Evolutionary conservation across 2,797 vertebrate genomes (phyloP), one percentile per base, ranked within the genome.

Genomic region (Oceanodroma leucorhoa): DNA sequence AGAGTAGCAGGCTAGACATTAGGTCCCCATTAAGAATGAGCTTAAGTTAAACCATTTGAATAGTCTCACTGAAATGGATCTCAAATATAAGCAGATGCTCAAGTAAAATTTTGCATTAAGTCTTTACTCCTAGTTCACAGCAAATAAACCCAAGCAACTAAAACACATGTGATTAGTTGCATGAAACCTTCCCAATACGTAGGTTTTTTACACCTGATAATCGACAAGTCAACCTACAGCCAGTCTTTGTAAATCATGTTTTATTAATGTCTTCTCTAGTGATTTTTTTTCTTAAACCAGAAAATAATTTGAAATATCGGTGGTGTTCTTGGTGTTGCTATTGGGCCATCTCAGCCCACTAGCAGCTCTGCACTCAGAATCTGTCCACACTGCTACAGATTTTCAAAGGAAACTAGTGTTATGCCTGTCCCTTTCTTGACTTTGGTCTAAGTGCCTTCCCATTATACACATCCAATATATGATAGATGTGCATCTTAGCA

Each of bases 21-120:
- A 90, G 66, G 50, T 45, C 32, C 46, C 48, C 45, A 45, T 76
- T 72, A 93, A 58, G 50, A 94, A 70, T 19, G 22, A 41, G n/a
- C 26, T 82, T 84, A 89, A 80, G n/a, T 81, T 73, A 93, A 90
- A 87, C 45, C n/a, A 73, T 76, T 83, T 72, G 43, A 91, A 72
- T 23, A 64, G 55, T 45, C 36, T 87, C n/a, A 60, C 29, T 70
- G 60, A 89, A 87, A 90, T 26, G 1, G 8, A 70, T 58, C 62
- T 71, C n/a, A 82, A 87, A 10, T 36, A 53, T 13, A 95, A 89
- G 45, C 0, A 11, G 60, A 81, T 54, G 34, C 24, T 81, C 57
- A 90, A 81, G 66, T 43, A 86, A 71, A 60, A 65, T 67, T 78
- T 88, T 92, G 54, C 46, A 79, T 89, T 71, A 84, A 15, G 22